phyloP scores from a whole-genome alignment of 2,888 invertebrate genomes.

The Dermolepida albohirtum region DNA sequence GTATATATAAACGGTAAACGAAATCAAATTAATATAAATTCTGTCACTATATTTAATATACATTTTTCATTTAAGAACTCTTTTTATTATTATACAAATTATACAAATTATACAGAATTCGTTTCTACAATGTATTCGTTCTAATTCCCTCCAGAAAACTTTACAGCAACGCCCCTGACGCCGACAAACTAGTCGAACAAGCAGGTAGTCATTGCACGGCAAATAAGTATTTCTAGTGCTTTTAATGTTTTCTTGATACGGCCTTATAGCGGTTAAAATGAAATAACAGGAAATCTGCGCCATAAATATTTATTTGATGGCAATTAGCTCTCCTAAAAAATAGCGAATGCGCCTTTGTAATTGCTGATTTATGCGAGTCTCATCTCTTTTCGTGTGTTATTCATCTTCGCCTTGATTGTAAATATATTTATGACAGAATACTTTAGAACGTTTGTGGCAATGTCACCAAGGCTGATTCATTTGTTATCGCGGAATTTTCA shows the following conservation, averaged over 20 bases:
- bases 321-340: constrained; percentile 3
- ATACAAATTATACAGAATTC: too few relatives aligned
- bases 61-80: too few relatives aligned
- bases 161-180: too few relatives aligned
- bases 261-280: neutral
- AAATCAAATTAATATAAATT: too few relatives aligned
- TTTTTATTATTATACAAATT: too few relatives aligned
- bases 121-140: too few relatives aligned
- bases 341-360: neutral
- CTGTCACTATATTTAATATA: too few relatives aligned
- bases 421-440: neutral
- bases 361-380: constrained; percentile 4
- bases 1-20: too few relatives aligned
- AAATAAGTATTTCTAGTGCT: neutral
- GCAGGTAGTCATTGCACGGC: too few relatives aligned
- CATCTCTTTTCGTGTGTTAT: neutral
- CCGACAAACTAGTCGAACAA: too few relatives aligned
- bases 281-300: constrained; percentile 12
- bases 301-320: constrained; percentile 18
- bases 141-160: too few relatives aligned
- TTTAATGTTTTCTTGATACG: constrained; percentile 3
- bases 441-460: neutral
- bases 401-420: neutral
- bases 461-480: neutral
- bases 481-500: too few relatives aligned